Conservation (phyloP, 1,140 invertebrate species). For the Pseudobourletiella spinata region DNA sequence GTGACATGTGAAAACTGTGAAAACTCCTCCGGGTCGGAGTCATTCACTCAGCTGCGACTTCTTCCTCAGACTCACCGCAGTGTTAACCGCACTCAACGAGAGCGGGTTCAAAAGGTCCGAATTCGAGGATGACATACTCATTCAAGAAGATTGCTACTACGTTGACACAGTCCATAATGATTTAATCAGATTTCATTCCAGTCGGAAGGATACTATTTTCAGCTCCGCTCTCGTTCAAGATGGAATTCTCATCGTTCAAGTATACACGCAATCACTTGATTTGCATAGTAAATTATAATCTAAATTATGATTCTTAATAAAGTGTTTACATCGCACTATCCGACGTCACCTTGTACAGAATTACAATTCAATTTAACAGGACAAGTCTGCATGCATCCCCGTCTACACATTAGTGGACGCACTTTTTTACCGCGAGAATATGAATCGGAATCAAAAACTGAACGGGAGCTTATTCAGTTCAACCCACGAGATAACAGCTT, state of each 20-base stretch:
- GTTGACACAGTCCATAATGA: slow-evolving; percentile 13
- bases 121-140: slow-evolving; percentile 28
- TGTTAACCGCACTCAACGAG: not conserved
- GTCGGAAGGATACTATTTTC: slow-evolving; percentile 1
- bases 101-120: slow-evolving; percentile 1
- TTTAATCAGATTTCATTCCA: slow-evolving; percentile 26
- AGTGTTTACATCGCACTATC: no score
- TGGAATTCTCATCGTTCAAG: slow-evolving; percentile 5
- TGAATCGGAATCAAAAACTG: slow-evolving; percentile 7
- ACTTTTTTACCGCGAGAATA: slow-evolving; percentile 18
- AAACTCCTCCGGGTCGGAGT: no score
- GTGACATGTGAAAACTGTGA: no score
- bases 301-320: no score
- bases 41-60: no score
- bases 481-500: not conserved
- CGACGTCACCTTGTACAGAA: no score
- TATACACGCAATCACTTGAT: no score
- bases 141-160: slow-evolving; percentile 27
- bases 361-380: no score
- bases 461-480: not conserved
- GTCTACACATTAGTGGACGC: slow-evolving; percentile 20
- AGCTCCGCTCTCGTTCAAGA: not conserved
- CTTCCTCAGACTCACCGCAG: not conserved
- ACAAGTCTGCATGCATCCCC: slow-evolving; percentile 26
- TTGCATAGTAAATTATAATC: not conserved